Evolutionary conservation across 1,140 invertebrate genomes (phyloP).

Genomic region (Paracyclopina nana): DNA sequence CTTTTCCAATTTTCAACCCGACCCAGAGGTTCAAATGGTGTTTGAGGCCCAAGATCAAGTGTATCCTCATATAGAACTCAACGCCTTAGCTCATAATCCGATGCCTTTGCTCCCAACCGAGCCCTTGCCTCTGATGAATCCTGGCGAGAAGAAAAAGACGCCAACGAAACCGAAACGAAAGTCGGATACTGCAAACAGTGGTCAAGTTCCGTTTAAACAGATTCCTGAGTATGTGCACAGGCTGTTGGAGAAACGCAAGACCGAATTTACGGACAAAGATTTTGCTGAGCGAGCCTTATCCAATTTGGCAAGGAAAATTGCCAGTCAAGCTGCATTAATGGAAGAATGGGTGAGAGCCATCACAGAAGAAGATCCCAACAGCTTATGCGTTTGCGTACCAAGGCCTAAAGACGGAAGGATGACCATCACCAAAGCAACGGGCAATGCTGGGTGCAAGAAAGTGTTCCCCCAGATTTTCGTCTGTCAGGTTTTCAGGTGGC

Average conservation of each 20-base stretch:
- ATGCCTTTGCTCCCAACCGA: too few relatives aligned
- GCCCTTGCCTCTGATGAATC: too few relatives aligned
- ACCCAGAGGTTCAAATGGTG: too few relatives aligned
- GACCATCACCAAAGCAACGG: neutral
- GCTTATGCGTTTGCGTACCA: neutral
- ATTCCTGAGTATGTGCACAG: slow-evolving; percentile 4
- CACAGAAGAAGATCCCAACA: neutral
- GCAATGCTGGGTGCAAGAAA: slow-evolving; percentile 8
- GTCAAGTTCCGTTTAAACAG: too few relatives aligned
- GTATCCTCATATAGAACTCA: too few relatives aligned
- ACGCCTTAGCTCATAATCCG: too few relatives aligned
- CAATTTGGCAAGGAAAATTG: slow-evolving; percentile 1
- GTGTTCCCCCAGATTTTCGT: slow-evolving; percentile 6
- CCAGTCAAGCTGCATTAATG: neutral
- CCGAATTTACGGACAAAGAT: neutral
- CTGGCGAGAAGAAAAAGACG: too few relatives aligned
- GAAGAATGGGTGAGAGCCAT: neutral
- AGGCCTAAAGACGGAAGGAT: neutral
- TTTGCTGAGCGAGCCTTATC: slow-evolving; percentile 9
- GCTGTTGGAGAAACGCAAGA: neutral
- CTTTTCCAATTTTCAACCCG: too few relatives aligned
- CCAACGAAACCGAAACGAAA: too few relatives aligned
- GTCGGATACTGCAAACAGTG: too few relatives aligned
- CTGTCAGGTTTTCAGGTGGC: slow-evolving; percentile 2
- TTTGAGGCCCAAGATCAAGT: too few relatives aligned